These are phyloP conservation scores for Cliona cf. orientalis DNA, from an alignment of 37 sponge, comb jelly and placozoan genomes.

Conservation along the genomic window DNA sequence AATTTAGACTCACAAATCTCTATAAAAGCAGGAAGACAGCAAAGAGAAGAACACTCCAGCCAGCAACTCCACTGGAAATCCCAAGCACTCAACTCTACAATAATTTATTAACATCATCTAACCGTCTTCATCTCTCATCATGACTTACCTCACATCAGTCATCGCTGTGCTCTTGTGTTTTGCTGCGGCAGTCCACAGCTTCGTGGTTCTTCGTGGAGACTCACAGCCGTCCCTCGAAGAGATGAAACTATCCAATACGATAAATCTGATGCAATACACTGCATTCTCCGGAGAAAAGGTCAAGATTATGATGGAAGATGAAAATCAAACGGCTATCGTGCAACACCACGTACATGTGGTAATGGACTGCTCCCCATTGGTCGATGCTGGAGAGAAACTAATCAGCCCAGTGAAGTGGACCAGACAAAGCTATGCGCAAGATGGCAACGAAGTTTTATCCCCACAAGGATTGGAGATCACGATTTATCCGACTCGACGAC, in stretches of 20 bases:
- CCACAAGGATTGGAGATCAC: background rate
- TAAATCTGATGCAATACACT: background rate
- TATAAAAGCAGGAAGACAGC: no score
- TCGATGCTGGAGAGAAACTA: background rate
- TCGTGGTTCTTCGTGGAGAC: slow-evolving; percentile 2
- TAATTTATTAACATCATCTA: no score
- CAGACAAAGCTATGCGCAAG: background rate
- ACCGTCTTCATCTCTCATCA: no score
- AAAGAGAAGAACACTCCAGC: no score
- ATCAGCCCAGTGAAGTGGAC: background rate
- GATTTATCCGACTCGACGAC: no score
- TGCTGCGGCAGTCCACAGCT: no score
- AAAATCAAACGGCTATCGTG: background rate
- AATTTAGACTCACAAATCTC: no score
- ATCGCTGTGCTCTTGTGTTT: no score
- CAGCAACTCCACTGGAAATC: no score
- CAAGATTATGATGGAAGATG: background rate
- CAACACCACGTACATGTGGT: slow-evolving; percentile 4
- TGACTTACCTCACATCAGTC: no score
- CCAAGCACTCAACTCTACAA: no score
- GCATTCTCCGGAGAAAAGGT: background rate
- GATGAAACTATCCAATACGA: background rate
- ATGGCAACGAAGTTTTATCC: background rate
- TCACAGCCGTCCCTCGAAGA: background rate
- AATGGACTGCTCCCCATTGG: background rate